phyloP scores from a whole-genome alignment of 2,888 invertebrate genomes.

The Periphyllus acericola region DNA sequence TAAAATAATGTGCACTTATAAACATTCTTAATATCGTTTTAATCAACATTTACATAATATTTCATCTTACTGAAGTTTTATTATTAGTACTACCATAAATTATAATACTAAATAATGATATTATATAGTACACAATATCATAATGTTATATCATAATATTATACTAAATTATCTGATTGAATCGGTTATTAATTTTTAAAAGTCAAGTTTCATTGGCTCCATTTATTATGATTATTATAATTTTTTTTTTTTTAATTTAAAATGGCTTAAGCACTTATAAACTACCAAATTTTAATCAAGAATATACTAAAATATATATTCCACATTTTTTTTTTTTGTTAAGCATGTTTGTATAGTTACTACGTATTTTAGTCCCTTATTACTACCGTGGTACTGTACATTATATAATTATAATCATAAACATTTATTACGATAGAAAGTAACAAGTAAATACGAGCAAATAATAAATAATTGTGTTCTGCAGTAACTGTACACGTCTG shows the following conservation, averaged over 20 bases:
- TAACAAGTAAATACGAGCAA: not conserved
- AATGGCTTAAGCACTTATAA: too few species aligned
- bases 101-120: too few species aligned
- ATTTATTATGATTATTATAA: too few species aligned
- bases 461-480: not conserved
- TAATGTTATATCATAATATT: not conserved
- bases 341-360: too few species aligned
- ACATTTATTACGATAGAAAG: not conserved
- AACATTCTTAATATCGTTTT: slow-evolving; percentile 8
- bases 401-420: not conserved
- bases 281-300: too few species aligned
- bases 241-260: too few species aligned
- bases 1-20: slow-evolving; percentile 30
- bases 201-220: not conserved
- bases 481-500: not conserved
- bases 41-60: slow-evolving; percentile 1
- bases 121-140: not conserved
- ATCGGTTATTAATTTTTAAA: not conserved
- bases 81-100: not conserved
- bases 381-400: not conserved
- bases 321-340: too few species aligned
- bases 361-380: not conserved
- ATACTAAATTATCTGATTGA: not conserved
- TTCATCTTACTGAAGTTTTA: not conserved
- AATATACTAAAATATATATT: too few species aligned